A percentile compares a stretch with the other conserved stretches of the same genome.
Evolutionary conservation across 2,113 vertebrate genomes (phyloP).

Genomic region (Macrotus californicus): DNA sequence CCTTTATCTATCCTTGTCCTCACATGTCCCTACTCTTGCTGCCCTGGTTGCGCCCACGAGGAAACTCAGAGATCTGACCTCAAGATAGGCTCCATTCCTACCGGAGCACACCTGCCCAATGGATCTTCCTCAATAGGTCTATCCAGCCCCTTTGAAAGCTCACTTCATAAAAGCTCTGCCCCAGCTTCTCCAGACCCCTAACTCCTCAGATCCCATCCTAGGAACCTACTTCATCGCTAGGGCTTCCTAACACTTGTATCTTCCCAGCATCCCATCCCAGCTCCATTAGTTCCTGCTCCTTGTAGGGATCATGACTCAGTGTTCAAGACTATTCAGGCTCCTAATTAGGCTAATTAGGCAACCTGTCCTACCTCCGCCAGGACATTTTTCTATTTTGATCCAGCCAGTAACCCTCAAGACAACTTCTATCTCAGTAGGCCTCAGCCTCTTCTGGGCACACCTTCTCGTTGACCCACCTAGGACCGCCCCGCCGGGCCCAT

Average conservation of each 20-base stretch:
- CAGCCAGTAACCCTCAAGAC: neutral
- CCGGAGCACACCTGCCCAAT: neutral
- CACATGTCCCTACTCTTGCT: neutral
- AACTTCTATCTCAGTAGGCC: neutral
- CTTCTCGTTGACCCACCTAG: neutral
- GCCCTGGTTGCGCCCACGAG: neutral
- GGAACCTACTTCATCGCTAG: neutral
- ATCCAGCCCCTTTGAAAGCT: neutral
- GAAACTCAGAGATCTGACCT: neutral
- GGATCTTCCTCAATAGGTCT: neutral
- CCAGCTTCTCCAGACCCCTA: neutral
- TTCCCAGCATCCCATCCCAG: neutral
- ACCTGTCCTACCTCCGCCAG: neutral
- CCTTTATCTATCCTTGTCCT: neutral
- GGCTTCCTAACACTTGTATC: neutral
- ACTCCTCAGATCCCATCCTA: neutral
- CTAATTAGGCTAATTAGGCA: neutral
- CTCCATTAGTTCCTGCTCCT: neutral
- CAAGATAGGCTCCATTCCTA: neutral
- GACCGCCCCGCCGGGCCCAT: neutral
- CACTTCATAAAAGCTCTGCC: neutral
- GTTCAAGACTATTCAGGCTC: neutral
- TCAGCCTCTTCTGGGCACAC: neutral
- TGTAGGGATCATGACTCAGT: neutral
- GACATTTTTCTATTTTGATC: neutral